phyloP scores from a whole-genome alignment of 2,888 invertebrate species.

The Autographa gamma region DNA sequence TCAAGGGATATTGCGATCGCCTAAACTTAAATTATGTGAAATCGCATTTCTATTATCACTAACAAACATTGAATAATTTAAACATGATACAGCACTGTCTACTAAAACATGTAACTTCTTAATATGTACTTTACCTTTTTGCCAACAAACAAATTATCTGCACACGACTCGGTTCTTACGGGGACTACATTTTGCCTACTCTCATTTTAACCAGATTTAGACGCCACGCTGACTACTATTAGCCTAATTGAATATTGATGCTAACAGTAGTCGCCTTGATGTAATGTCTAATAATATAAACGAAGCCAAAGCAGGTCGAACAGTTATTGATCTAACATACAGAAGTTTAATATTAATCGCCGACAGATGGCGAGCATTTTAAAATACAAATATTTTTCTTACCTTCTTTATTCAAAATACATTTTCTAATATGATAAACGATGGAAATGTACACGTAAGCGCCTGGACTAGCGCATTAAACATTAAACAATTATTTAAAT shows the following conservation, averaged over 20 bases:
- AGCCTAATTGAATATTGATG: slow-evolving; percentile 39
- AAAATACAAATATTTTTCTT: slow-evolving; percentile 5
- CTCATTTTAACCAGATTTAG: slow-evolving; percentile 72
- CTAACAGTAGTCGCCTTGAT: slow-evolving; percentile 57
- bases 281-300: slow-evolving; percentile 60
- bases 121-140: slow-evolving; percentile 30
- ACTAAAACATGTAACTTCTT: slow-evolving; percentile 41
- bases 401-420: slow-evolving; percentile 7
- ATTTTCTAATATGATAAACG: slow-evolving; percentile 14
- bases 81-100: slow-evolving; percentile 49
- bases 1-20: slow-evolving; percentile 26
- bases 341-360: slow-evolving; percentile 37
- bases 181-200: slow-evolving; percentile 60
- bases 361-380: slow-evolving; percentile 51
- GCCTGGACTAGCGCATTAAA: slow-evolving; percentile 23
- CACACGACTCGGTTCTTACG: slow-evolving; percentile 31
- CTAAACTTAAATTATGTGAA: slow-evolving; percentile 56
- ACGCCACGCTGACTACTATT: slow-evolving; percentile 52
- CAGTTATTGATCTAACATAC: slow-evolving; percentile 34
- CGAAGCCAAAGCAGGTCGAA: slow-evolving; percentile 54
- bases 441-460: slow-evolving; percentile 29
- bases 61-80: slow-evolving; percentile 53
- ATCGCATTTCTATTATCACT: slow-evolving; percentile 44
- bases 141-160: slow-evolving; percentile 50
- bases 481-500: slow-evolving; percentile 59